Evolutionary conservation across 2,797 vertebrate species (phyloP).

Genomic region (Australoheros facetus): DNA sequence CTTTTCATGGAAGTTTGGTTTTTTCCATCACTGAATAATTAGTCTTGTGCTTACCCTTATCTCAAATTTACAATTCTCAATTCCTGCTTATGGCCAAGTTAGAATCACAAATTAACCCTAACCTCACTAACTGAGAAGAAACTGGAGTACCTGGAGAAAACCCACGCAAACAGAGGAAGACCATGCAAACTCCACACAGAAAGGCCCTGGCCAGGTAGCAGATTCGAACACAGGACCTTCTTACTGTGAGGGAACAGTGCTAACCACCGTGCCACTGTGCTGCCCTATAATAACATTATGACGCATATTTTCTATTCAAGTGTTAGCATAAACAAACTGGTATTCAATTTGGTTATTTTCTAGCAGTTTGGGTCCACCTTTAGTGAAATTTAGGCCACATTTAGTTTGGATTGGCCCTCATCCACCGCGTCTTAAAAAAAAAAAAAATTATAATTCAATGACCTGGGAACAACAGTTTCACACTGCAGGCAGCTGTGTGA

Average conservation of each 20-base stretch:
- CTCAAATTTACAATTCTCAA: too few relatives aligned
- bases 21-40: not conserved
- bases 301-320: constrained; percentile 18
- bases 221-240: too few relatives aligned
- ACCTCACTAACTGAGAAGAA: too few relatives aligned
- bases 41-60: not conserved
- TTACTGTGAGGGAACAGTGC: too few relatives aligned
- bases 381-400: constrained; percentile 48
- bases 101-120: too few relatives aligned
- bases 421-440: constrained; percentile 54
- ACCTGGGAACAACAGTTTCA: constrained; percentile 61
- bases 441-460: constrained; percentile 41
- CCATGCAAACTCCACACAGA: too few relatives aligned
- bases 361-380: constrained; percentile 30
- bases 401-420: constrained; percentile 50
- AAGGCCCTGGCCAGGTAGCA: too few relatives aligned
- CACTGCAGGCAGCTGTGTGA: constrained; percentile 58
- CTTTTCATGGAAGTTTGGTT: too few relatives aligned
- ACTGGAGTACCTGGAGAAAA: too few relatives aligned
- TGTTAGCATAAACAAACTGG: constrained; percentile 9
- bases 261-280: too few relatives aligned
- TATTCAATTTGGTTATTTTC: constrained; percentile 43
- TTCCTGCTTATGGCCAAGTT: too few relatives aligned
- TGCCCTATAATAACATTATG: not conserved
- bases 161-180: too few relatives aligned